phyloP scores from a whole-genome alignment of 1,140 invertebrate genomes.

The Bradynema listronoti region DNA sequence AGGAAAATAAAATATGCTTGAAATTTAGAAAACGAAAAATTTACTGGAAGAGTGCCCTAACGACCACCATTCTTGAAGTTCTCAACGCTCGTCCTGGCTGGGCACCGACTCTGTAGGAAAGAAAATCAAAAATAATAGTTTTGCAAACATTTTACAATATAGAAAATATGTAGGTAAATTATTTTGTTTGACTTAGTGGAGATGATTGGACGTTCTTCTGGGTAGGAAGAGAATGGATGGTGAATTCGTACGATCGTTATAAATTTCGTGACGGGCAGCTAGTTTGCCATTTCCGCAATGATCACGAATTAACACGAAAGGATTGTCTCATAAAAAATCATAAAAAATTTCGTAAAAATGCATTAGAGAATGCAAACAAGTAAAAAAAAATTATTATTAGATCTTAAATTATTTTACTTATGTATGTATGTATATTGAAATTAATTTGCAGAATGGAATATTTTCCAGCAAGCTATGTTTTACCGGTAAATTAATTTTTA shows the following conservation, averaged over 20 bases:
- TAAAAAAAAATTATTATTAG: conserved; percentile 13
- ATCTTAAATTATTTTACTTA: conserved; percentile 3
- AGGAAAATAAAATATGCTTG: not conserved
- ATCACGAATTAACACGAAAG: conserved; percentile 62
- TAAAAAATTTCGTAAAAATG: conserved; percentile 58
- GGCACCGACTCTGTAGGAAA: conserved; percentile 24
- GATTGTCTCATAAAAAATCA: conserved; percentile 62
- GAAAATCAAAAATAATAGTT: too few species aligned
- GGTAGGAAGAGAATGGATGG: conserved; percentile 62
- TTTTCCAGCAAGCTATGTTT: conserved; percentile 61
- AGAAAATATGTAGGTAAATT: not conserved
- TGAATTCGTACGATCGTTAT: conserved; percentile 59
- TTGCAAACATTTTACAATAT: too few species aligned
- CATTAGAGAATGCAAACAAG: conserved; percentile 50
- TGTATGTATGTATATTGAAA: not conserved
- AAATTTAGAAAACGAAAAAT: conserved; percentile 28
- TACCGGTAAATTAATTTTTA: conserved; percentile 59
- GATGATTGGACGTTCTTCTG: conserved; percentile 62
- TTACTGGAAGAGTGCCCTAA: conserved; percentile 32
- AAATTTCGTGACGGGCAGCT: conserved; percentile 61
- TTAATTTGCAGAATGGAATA: conserved; percentile 58
- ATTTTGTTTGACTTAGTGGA: conserved; percentile 51
- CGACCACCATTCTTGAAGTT: conserved; percentile 34
- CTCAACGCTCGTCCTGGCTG: conserved; percentile 28
- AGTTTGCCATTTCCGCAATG: conserved; percentile 62